phyloP scores from a whole-genome alignment of 2,113 vertebrate genomes.

The Channa maculata region DNA sequence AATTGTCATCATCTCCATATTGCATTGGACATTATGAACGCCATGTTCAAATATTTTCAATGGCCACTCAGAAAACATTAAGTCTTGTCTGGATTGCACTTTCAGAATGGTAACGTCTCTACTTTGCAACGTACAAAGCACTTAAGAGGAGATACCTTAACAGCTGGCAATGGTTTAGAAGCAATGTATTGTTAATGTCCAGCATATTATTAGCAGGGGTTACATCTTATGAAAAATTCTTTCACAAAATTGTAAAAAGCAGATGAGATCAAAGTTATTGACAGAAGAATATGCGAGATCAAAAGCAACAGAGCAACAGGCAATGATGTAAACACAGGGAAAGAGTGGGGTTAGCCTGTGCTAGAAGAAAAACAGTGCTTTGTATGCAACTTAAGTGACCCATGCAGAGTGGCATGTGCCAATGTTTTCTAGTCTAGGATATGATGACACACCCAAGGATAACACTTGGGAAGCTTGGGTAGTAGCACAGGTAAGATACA shows the following conservation, averaged over 20 bases:
- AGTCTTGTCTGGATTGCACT: constrained; percentile 61
- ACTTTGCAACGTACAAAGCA: constrained; percentile 80
- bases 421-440: constrained; percentile 68
- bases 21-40: constrained; percentile 73
- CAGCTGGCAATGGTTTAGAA: constrained; percentile 74
- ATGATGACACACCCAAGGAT: constrained; percentile 80
- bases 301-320: constrained; percentile 86
- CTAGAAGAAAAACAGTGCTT: constrained; percentile 67
- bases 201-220: constrained; percentile 67
- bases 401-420: constrained; percentile 77
- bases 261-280: constrained; percentile 72
- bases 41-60: constrained; percentile 43
- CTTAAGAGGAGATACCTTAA: constrained; percentile 75
- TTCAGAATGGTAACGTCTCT: constrained; percentile 69
- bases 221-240: constrained; percentile 76
- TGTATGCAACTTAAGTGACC: constrained; percentile 73
- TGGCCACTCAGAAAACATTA: constrained; percentile 59
- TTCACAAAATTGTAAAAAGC: constrained; percentile 78
- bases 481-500: constrained; percentile 75
- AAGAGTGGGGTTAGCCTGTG: constrained; percentile 64
- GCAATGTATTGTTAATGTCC: constrained; percentile 68
- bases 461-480: constrained; percentile 73
- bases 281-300: constrained; percentile 75
- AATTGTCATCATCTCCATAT: constrained; percentile 73
- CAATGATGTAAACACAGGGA: constrained; percentile 73